Evolutionary conservation across 2,113 vertebrate genomes (phyloP).

Genomic region (Grantiella picta): DNA sequence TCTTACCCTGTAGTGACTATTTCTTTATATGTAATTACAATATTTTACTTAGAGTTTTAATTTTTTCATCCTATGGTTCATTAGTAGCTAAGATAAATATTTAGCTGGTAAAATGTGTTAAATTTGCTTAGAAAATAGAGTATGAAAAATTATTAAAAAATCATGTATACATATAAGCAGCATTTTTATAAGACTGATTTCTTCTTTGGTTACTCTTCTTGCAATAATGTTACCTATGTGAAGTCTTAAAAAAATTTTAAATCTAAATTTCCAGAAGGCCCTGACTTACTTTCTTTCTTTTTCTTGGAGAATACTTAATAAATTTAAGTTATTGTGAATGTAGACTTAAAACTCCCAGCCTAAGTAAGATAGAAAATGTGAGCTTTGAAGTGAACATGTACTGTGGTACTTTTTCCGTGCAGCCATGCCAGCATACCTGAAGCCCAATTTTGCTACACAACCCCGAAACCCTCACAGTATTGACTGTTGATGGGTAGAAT

Average conservation of each 20-base stretch:
- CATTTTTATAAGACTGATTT: background rate
- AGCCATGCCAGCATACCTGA: background rate
- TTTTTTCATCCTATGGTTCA: background rate
- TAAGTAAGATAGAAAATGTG: background rate
- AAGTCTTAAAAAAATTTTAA: too few species aligned
- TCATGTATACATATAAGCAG: background rate
- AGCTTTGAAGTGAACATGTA: background rate
- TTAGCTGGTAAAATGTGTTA: background rate
- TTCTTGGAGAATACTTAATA: background rate
- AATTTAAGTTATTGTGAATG: background rate
- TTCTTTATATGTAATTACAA: background rate
- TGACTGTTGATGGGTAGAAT: background rate
- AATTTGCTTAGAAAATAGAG: background rate
- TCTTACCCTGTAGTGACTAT: background rate
- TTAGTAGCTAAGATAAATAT: background rate
- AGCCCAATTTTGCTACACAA: background rate
- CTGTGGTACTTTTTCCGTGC: background rate
- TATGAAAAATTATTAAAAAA: background rate
- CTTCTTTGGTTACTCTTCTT: background rate
- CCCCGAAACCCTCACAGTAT: background rate
- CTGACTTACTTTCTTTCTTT: background rate
- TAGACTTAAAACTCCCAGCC: background rate
- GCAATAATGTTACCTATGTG: background rate
- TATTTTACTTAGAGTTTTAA: background rate
- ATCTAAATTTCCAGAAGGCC: background rate